Evolutionary conservation across 2,888 invertebrate species (phyloP), one percentile per base, ranked within the genome.

Genomic region (Pandemis corylana): DNA sequence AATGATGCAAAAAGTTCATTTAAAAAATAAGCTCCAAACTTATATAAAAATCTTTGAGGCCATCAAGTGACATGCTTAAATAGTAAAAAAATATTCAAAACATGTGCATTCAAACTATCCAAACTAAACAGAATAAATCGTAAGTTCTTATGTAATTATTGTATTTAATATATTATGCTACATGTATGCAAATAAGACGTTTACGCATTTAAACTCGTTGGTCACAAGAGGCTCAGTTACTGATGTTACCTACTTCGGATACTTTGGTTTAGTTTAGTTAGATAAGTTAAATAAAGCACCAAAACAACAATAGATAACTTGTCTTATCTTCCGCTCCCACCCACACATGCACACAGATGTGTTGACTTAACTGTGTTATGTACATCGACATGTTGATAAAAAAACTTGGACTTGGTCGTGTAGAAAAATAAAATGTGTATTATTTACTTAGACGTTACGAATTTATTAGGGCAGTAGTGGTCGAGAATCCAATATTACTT

Each of bases 321-420:
- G 68, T 72, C 68, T 66, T 72, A 72, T 72, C 68, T 66, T 41
- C 59, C 42, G 13, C 61, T 15, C 66, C 66, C 49, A 72, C 71
- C 20, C 28, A 20, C 36, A 59, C 53, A 66, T 59, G 56, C 59
- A 59, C 59, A 12, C 1, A 15, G 7, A 20, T 56, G 20, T 28
- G 59, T 28, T 59, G 5, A 12, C 28, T 59, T 59, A 59, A 59
- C 59, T 12, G 10, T 28, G 28, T 59, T 59, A 28, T 12, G 56
- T 56, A 56, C 20, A 56, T n/a, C n/a, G 7, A 51, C 51, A 13
- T 20, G 9, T 56, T 10, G 15, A 56, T 20, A 56, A 56, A 20
- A 56, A 9, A 20, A 56, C 15, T 10, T 7, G 56, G 56, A 56
- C 56, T 15, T 20, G 5, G 20, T 56, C 12, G 13, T 12, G 12